phyloP scores from a whole-genome alignment of 2,888 invertebrate genomes.

The Tetrapedia diversipes region DNA sequence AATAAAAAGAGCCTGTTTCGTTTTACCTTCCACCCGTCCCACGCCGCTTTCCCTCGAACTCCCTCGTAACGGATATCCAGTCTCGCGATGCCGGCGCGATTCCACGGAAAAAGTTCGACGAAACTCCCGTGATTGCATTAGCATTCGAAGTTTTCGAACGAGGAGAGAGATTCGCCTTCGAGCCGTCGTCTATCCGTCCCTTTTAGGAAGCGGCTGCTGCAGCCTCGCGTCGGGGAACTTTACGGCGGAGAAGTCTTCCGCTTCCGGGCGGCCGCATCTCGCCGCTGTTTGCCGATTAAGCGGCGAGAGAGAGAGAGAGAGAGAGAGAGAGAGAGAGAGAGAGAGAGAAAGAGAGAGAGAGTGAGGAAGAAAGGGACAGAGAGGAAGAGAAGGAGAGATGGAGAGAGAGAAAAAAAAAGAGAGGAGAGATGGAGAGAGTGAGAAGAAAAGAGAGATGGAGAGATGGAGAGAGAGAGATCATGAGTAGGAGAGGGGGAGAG shows the following conservation, averaged over 20 bases:
- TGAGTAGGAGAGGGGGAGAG: too few species aligned
- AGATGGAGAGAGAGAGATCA: too few species aligned
- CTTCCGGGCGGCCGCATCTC: background rate
- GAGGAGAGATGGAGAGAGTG: too few species aligned
- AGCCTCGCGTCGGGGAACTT: slow-evolving; percentile 2
- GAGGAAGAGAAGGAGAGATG: too few species aligned
- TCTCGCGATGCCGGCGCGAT: slow-evolving; percentile 15
- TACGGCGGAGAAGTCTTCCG: slow-evolving; percentile 6
- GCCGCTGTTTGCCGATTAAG: slow-evolving; percentile 39
- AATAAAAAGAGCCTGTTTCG: slow-evolving; percentile 9
- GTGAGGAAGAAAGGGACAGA: too few species aligned
- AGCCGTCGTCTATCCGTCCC: slow-evolving; percentile 23
- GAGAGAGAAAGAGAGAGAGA: too few species aligned
- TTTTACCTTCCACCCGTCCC: background rate
- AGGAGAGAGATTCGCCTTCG: too few species aligned
- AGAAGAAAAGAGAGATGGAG: too few species aligned
- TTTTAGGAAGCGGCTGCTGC: slow-evolving; percentile 10
- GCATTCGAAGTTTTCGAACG: slow-evolving; percentile 28
- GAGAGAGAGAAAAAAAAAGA: too few species aligned
- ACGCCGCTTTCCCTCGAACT: too few species aligned
- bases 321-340: too few species aligned
- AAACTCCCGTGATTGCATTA: slow-evolving; percentile 50
- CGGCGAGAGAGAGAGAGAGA: too few species aligned
- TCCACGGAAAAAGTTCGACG: slow-evolving; percentile 21
- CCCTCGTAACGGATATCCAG: slow-evolving; percentile 1